Percentiles rank a stretch among this genome's conserved stretches.
phyloP scores from a whole-genome alignment of 53 echinoderm and acorn worm genomes.

The Holothuria leucospilota region DNA sequence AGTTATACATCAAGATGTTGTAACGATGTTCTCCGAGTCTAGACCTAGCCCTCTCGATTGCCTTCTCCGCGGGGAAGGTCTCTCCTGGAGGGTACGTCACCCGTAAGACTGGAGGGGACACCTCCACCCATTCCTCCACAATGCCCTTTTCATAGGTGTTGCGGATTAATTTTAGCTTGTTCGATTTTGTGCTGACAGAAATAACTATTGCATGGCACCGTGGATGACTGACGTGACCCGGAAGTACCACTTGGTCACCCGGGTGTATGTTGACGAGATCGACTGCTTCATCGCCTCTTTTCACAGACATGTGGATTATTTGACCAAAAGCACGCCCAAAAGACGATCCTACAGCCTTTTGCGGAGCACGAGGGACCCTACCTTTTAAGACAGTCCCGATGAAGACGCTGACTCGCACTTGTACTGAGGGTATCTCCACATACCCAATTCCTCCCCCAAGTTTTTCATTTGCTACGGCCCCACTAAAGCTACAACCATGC shows the following conservation, averaged over 20 bases:
- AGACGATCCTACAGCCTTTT: slow-evolving; percentile 16
- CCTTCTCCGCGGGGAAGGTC: neutral
- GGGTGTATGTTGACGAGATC: slow-evolving; percentile 21
- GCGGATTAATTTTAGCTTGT: slow-evolving; percentile 57
- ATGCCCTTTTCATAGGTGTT: slow-evolving; percentile 62
- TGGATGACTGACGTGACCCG: slow-evolving; percentile 61
- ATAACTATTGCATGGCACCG: slow-evolving; percentile 69
- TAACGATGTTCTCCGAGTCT: slow-evolving; percentile 16
- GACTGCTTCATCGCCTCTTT: slow-evolving; percentile 11
- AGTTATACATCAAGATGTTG: slow-evolving; percentile 37
- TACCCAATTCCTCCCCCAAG: slow-evolving; percentile 28
- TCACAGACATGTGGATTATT: slow-evolving; percentile 37
- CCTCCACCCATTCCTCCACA: slow-evolving; percentile 58
- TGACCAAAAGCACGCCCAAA: slow-evolving; percentile 27
- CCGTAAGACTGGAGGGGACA: slow-evolving; percentile 42
- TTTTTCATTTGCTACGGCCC: slow-evolving; percentile 4
- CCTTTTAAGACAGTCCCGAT: slow-evolving; percentile 22
- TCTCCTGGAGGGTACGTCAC: neutral
- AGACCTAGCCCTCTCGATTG: slow-evolving; percentile 12
- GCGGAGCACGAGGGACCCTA: neutral
- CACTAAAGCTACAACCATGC: slow-evolving; percentile 5
- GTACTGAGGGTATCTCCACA: neutral
- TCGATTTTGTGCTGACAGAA: slow-evolving; percentile 5
- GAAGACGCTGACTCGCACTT: slow-evolving; percentile 19
- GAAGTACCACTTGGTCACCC: slow-evolving; percentile 64